These are phyloP conservation scores for Atherinomorus stipes DNA, from an alignment of 2,113 vertebrate genomes.

Conservation along the genomic window DNA sequence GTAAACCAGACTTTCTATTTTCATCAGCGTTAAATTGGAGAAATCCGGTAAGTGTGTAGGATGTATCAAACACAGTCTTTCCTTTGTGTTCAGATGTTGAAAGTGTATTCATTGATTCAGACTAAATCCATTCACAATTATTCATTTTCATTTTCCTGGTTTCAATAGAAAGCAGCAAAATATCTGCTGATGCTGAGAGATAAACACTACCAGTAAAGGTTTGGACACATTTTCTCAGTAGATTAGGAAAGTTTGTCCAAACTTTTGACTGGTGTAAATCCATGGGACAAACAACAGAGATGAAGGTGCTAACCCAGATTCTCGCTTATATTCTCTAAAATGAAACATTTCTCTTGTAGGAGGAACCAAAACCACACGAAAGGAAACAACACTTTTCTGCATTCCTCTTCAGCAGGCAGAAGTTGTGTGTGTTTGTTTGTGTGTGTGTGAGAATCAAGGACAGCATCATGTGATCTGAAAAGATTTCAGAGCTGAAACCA, in stretches of 20 bases:
- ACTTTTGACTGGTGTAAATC: no score
- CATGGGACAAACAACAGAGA: no score
- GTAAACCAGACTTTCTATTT: conserved; percentile 42
- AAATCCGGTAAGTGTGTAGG: background rate
- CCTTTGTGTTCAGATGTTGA: background rate
- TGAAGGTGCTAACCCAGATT: conserved; percentile 20
- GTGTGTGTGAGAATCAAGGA: conserved; percentile 60
- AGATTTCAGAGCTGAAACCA: conserved; percentile 54
- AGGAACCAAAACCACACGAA: conserved; percentile 79
- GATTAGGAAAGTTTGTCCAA: no score
- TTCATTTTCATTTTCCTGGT: background rate
- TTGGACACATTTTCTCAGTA: no score
- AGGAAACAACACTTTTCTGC: conserved; percentile 63
- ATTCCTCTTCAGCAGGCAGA: conserved; percentile 59
- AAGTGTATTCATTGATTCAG: background rate
- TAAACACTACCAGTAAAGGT: no score
- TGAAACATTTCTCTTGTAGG: conserved; percentile 32
- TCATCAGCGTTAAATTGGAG: conserved; percentile 3
- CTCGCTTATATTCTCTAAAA: conserved; percentile 54
- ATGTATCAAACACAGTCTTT: background rate
- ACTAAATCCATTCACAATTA: background rate
- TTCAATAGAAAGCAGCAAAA: no score
- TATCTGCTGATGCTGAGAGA: no score
- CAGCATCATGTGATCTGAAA: conserved; percentile 69
- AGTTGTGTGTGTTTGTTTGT: conserved; percentile 69